Evolutionary conservation across 2,888 invertebrate genomes (phyloP), one percentile per base, ranked within the genome.

Genomic region (Polydrusus cervinus): DNA sequence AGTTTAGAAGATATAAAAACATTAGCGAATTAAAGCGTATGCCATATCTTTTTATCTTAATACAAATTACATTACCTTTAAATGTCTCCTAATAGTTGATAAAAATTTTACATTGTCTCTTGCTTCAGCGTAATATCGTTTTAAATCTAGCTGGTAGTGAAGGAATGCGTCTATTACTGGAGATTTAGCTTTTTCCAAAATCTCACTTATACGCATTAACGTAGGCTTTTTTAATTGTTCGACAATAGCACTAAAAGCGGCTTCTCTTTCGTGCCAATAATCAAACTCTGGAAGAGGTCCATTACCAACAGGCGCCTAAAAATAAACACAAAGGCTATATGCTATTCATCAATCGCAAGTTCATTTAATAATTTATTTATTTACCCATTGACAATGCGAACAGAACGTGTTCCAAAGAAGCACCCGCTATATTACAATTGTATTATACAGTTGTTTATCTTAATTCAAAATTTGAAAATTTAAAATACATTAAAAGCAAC

Each of bases 251-350:
- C 95, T 94, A 20, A 96, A 88, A 68, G 93, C 93, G 0, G 93
- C 91, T 84, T 96, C 94, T 77, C 94, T 89, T 82, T 94, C 93
- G 66, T 94, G 90, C 97, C 97, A 97, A 82, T 94, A 94, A 76
- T 93, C 92, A 83, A 94, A 95, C 84, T 97, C 97, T 0, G 95
- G 93, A 69, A 97, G 90, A 0, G 97, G 96, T 0, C 95, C 94
- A 74, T 92, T 91, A 0, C 93, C 94, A 57, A 90, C 90, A 0
- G 92, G 90, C 73, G 89, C 87, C 90, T 91, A 80, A 74, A 82
- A 81, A 47, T 57, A 72, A 20, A 34, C 30, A 34, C 16, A 34
- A 30, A 10, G 7, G 3, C 34, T 7, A 34, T 10, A 6, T 34
- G 10, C 7, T 30, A 30, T 34, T 34, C 8, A 34, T 34, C 34